Evolutionary conservation across 2,888 invertebrate genomes (phyloP).

Genomic region (Caenorhabditis sp.): DNA sequence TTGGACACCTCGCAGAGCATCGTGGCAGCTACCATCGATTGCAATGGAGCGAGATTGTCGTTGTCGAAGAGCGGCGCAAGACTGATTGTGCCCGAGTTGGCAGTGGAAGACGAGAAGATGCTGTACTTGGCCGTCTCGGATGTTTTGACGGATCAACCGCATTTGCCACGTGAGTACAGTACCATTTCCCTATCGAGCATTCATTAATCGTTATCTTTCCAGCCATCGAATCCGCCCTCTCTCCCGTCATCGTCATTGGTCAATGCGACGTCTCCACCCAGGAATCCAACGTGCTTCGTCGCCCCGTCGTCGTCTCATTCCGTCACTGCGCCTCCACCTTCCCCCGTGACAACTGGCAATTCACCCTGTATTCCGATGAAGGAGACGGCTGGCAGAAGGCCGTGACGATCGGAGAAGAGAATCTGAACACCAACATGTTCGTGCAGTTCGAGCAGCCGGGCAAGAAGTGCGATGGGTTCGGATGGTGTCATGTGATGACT

Average conservation of each 20-base stretch:
- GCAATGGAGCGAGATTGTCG: slow-evolving; percentile 59
- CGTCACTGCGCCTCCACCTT: slow-evolving; percentile 92
- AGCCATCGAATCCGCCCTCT: slow-evolving; percentile 90
- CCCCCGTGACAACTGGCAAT: slow-evolving; percentile 89
- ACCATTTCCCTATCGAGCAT: too few species aligned
- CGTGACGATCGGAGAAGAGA: slow-evolving; percentile 90
- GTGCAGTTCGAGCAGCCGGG: slow-evolving; percentile 86
- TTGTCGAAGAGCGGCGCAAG: slow-evolving; percentile 69
- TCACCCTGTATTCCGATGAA: slow-evolving; percentile 87
- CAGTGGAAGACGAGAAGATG: slow-evolving; percentile 91
- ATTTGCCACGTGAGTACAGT: slow-evolving; percentile 85
- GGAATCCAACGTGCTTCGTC: slow-evolving; percentile 88
- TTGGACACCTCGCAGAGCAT: slow-evolving; percentile 68
- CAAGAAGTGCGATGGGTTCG: slow-evolving; percentile 87
- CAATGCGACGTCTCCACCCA: slow-evolving; percentile 67
- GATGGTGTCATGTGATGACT: slow-evolving; percentile 91
- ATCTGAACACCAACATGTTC: slow-evolving; percentile 93
- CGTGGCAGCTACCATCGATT: slow-evolving; percentile 67
- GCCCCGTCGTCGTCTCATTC: slow-evolving; percentile 91
- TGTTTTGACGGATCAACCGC: slow-evolving; percentile 93
- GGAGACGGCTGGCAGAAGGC: slow-evolving; percentile 84
- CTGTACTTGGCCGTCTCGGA: slow-evolving; percentile 93
- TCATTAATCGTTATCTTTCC: slow-evolving; percentile 83
- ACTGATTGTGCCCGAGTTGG: slow-evolving; percentile 86
- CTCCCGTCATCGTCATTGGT: slow-evolving; percentile 90